Evolutionary conservation across 2,888 invertebrate genomes (phyloP), one percentile per base, ranked within the genome.

Genomic region (Ectropis crepuscularia): DNA sequence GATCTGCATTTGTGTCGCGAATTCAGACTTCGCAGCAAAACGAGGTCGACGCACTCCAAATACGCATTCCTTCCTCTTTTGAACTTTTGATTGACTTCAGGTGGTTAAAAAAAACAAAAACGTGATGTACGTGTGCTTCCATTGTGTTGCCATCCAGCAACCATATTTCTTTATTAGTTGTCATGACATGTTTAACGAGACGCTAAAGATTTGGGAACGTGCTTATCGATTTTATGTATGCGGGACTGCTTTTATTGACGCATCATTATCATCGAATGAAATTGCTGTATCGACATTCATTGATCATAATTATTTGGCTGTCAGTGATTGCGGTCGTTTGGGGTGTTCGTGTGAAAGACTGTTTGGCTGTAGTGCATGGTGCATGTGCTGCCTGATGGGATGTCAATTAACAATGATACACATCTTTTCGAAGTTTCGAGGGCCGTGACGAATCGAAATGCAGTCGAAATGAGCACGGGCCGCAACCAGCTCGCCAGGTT

Each of bases 231-330:
- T 81, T 83, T 78, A 81, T 83, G 75, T 76, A 85, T 81, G 80
- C 79, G 79, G 81, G 84, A 79, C 76, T 79, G 78, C 73, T 76
- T 81, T 80, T 82, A 80, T 82, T 84, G 79, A 78, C 77, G 79
- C 75, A 78, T 84, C 82, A 87, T 89, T 85, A 79, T 83, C 82
- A 86, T 88, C 85, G 86, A 81, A 79, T 69, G 72, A 77, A 81
- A 85, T 85, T 82, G 81, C 75, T 82, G 75, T 81, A 80, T 82
- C 78, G 83, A 79, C 79, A 76, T 79, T 78, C 80, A 82, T 80
- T 82, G 81, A 81, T 81, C 74, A 82, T 82, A 76, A 83, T 82
- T 80, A 83, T 84, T 85, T 81, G 77, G 79, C 78, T 83, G 83
- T 85, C 82, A 82, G 76, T 81, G 78, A 77, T 80, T 80, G 79